phyloP scores from a whole-genome alignment of 2,113 vertebrate species.

The Myotis davidii region DNA sequence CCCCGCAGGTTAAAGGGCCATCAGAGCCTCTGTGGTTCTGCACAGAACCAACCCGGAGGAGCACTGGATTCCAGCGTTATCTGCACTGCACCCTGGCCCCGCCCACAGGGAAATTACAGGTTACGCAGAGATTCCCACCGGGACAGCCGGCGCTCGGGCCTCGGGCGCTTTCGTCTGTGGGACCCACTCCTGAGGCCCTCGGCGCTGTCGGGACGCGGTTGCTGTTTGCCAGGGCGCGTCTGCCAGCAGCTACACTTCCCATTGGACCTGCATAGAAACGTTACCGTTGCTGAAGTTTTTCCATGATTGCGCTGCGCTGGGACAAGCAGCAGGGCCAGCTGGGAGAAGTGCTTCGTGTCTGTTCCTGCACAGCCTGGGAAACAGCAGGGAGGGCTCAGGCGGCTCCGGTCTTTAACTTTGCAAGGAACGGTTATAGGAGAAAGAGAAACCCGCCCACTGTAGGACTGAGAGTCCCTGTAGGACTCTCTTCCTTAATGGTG shows the following conservation, averaged over 20 bases:
- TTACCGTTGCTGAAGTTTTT: not conserved
- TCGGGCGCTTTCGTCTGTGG: slow-evolving; percentile 64
- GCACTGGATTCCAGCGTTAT: not conserved
- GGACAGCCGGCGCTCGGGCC: slow-evolving; percentile 69
- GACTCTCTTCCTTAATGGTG: not conserved
- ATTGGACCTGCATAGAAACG: slow-evolving; percentile 42
- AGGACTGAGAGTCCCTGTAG: too few relatives aligned
- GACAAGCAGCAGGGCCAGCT: not conserved
- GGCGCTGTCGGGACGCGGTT: not conserved
- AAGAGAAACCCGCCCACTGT: too few relatives aligned
- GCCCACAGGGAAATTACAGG: slow-evolving; percentile 71
- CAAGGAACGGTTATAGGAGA: not conserved
- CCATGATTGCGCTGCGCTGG: not conserved
- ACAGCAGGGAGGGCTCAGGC: not conserved
- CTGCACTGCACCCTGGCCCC: slow-evolving; percentile 64
- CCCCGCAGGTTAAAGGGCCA: not conserved
- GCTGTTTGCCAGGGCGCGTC: not conserved
- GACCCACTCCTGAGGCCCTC: slow-evolving; percentile 57
- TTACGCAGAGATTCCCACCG: slow-evolving; percentile 70
- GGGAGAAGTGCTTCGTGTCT: not conserved
- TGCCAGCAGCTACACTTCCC: slow-evolving; percentile 49
- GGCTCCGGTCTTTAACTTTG: not conserved
- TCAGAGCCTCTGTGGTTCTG: not conserved
- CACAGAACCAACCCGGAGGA: not conserved
- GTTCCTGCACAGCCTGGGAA: not conserved